These are phyloP conservation scores for Bellardia bayeri DNA, from an alignment of 2,888 invertebrate genomes.

Conservation along the genomic window DNA sequence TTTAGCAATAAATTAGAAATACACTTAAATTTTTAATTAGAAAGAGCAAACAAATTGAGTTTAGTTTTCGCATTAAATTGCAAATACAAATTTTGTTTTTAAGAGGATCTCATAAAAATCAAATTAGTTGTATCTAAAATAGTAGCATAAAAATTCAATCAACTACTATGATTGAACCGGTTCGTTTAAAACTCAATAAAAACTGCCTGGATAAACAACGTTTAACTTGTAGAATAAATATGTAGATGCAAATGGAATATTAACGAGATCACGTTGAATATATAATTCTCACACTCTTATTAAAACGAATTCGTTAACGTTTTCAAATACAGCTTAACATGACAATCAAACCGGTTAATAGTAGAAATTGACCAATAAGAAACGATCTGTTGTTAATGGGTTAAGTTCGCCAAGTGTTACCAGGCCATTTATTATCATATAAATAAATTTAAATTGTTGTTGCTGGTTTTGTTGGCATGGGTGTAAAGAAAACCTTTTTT, in stretches of 20 bases:
- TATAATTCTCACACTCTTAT: constrained; percentile 35
- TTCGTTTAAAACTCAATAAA: constrained; percentile 44
- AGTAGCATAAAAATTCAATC: constrained; percentile 16
- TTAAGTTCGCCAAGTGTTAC: constrained; percentile 62
- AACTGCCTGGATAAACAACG: constrained; percentile 21
- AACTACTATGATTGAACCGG: constrained; percentile 17
- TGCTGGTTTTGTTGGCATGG: constrained; percentile 56
- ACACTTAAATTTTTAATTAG: background rate
- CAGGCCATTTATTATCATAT: constrained; percentile 59
- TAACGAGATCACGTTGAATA: constrained; percentile 50
- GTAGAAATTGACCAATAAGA: background rate
- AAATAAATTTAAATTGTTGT: constrained; percentile 63
- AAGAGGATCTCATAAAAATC: constrained; percentile 34
- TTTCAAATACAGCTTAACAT: background rate
- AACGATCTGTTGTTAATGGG: constrained; percentile 36
- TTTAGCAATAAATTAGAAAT: background rate
- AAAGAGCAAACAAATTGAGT: background rate
- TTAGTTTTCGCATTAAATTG: background rate
- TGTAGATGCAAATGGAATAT: constrained; percentile 55
- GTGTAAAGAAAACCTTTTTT: constrained; percentile 41
- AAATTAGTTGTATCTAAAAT: constrained; percentile 20
- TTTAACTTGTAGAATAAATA: constrained; percentile 25
- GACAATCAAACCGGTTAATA: constrained; percentile 24
- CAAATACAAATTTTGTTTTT: constrained; percentile 14
- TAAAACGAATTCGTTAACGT: constrained; percentile 1